These are phyloP conservation scores for Pygoscelis adeliae DNA, from an alignment of 2,113 vertebrate genomes.

Conservation along the genomic window DNA sequence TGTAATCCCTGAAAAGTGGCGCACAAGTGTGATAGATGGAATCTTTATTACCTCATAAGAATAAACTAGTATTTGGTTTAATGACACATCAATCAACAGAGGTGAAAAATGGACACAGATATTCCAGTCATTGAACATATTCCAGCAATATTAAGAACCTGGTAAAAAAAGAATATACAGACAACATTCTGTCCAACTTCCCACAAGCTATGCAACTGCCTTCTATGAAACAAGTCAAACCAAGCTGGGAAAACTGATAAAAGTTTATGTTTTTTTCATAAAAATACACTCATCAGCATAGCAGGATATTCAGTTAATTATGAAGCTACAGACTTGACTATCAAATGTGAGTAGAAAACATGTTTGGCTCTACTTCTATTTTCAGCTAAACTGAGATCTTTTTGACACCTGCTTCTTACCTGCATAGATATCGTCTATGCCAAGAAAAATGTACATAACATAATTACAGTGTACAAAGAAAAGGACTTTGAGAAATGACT, in stretches of 20 bases:
- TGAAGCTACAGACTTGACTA: neutral
- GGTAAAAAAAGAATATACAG: neutral
- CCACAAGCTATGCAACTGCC: neutral
- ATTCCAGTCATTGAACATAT: neutral
- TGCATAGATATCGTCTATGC: neutral
- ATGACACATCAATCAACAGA: neutral
- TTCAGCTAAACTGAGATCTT: neutral
- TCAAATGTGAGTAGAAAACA: neutral
- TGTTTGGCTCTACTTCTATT: neutral
- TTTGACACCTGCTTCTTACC: neutral
- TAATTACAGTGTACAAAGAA: neutral
- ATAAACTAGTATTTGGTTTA: neutral
- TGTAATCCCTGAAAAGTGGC: neutral
- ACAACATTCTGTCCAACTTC: neutral
- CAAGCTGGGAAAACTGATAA: neutral
- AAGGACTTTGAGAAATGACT: neutral
- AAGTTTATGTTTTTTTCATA: neutral
- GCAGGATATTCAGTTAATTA: neutral
- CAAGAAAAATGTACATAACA: neutral
- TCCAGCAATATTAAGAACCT: neutral
- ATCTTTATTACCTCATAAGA: neutral
- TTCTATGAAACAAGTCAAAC: neutral
- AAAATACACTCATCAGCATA: neutral
- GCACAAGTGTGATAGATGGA: neutral
- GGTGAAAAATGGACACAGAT: neutral